Conservation (phyloP, 2,797 vertebrate species). For the Falco columbarius region DNA sequence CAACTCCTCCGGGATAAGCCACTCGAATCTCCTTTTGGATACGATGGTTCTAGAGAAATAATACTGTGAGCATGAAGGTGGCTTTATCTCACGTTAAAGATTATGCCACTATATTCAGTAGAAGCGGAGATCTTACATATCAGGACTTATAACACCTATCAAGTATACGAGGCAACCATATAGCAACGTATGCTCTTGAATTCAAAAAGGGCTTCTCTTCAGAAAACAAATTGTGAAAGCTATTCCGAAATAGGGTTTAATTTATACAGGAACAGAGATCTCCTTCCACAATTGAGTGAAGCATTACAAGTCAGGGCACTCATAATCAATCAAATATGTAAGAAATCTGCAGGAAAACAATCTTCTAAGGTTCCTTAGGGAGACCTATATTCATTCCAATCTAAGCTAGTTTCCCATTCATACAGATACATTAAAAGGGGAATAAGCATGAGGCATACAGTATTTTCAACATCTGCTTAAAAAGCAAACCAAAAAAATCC, state of each 20-base stretch:
- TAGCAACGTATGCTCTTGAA: background rate
- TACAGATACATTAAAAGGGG: background rate
- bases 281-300: background rate
- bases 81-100: background rate
- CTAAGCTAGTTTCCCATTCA: background rate
- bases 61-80: background rate
- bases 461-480: background rate
- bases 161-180: background rate
- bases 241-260: background rate
- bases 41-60: slow-evolving; percentile 86
- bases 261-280: background rate
- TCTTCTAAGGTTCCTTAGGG: background rate
- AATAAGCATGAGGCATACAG: background rate
- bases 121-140: background rate
- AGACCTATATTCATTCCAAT: background rate
- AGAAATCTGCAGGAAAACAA: background rate
- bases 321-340: background rate
- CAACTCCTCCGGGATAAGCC: slow-evolving; percentile 87
- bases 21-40: slow-evolving; percentile 89
- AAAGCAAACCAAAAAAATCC: background rate
- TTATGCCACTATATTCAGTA: background rate
- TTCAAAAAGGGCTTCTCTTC: background rate
- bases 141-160: background rate
- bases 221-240: background rate
- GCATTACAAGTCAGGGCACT: background rate